A percentile compares a stretch with the other conserved stretches of the same genome.
Conservation (phyloP, 2,797 vertebrate genomes). For the Tachyglossus aculeatus region DNA sequence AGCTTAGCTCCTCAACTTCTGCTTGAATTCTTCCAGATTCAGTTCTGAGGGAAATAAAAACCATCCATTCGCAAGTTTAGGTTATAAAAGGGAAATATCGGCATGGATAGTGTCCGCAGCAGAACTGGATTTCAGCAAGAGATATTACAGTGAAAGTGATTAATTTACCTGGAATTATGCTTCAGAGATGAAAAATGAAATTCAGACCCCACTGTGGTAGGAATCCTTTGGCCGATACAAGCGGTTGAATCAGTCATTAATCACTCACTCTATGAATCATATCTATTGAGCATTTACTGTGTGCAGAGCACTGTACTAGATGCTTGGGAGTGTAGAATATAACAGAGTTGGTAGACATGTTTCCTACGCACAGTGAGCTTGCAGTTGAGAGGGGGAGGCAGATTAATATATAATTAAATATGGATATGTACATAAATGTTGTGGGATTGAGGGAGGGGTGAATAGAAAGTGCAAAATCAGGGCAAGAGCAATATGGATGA, state of each 20-base stretch:
- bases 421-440: too few species aligned
- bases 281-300: background rate
- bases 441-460: too few species aligned
- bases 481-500: too few species aligned
- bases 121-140: slow-evolving; percentile 1
- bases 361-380: too few species aligned
- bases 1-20: background rate
- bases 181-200: background rate
- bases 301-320: background rate
- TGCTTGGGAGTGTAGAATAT: background rate
- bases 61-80: background rate
- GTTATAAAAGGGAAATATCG: slow-evolving; percentile 2
- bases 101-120: background rate
- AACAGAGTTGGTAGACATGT: background rate
- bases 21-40: background rate
- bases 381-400: too few species aligned
- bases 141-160: background rate
- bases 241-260: background rate
- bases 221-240: background rate
- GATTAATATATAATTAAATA: too few species aligned
- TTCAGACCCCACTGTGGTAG: background rate
- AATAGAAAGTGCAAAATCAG: too few species aligned
- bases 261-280: background rate
- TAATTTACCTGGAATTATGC: background rate
- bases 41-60: background rate